Evolutionary conservation across 1,140 invertebrate species (phyloP).

Genomic region (Maconellicoccus hirsutus): DNA sequence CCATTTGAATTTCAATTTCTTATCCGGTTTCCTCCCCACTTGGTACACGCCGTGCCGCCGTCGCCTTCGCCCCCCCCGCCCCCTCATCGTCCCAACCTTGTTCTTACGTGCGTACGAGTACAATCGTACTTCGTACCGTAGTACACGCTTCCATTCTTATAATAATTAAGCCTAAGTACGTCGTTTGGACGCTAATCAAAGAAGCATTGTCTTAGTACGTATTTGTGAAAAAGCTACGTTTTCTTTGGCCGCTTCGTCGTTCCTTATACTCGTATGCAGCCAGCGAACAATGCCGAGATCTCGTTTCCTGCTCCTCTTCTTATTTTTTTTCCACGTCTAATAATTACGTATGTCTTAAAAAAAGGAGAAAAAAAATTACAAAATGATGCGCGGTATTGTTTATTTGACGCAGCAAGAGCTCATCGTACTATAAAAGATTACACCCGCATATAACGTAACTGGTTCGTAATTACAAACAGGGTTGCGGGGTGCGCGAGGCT

Average conservation of each 20-base stretch:
- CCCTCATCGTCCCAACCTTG: too few species aligned
- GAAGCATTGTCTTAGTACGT: slow-evolving; percentile 9
- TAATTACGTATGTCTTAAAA: neutral
- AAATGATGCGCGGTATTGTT: neutral
- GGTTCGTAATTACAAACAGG: too few species aligned
- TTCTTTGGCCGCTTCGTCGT: too few species aligned
- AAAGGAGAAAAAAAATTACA: too few species aligned
- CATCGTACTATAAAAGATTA: neutral
- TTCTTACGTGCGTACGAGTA: neutral
- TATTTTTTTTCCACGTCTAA: neutral
- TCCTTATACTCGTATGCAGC: neutral
- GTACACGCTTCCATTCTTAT: too few species aligned
- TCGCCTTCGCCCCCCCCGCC: too few species aligned
- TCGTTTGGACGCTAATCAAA: slow-evolving; percentile 10
- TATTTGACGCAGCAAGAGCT: too few species aligned
- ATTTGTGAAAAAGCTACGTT: neutral
- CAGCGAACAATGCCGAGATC: neutral
- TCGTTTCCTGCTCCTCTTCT: neutral
- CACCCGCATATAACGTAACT: neutral
- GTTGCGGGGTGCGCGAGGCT: too few species aligned
- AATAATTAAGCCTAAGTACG: neutral
- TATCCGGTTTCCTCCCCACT: neutral
- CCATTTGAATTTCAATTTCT: slow-evolving; percentile 12
- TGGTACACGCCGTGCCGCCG: too few species aligned
- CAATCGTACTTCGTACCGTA: neutral